Conservation (phyloP, 2,797 vertebrate genomes). For the Erethizon dorsatum region DNA sequence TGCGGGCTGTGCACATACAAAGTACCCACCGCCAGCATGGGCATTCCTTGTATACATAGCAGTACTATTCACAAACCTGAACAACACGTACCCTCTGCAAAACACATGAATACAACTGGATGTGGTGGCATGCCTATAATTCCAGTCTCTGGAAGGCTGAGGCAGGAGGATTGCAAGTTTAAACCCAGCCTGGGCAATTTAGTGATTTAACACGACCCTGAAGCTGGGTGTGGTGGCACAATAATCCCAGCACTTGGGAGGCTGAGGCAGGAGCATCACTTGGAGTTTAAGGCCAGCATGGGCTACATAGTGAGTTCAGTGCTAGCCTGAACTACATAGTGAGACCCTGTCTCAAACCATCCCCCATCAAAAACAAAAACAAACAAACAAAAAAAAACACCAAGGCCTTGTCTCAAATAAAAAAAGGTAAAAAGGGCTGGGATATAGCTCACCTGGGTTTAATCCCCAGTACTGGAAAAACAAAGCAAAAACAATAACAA, state of each 20-base stretch:
- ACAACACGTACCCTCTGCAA: neutral
- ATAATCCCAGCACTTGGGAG: neutral
- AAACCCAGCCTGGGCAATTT: neutral
- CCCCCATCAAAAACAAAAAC: neutral
- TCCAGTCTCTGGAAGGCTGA: neutral
- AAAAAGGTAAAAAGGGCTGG: neutral
- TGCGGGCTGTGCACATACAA: fast-evolving
- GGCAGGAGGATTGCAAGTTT: neutral
- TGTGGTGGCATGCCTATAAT: neutral
- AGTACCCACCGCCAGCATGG: neutral
- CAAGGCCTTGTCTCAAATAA: neutral
- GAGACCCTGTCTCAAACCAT: neutral
- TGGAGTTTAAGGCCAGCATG: neutral
- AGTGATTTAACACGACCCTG: neutral
- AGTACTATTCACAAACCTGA: neutral
- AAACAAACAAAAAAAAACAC: too few relatives aligned
- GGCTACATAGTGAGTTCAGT: neutral
- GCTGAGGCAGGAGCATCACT: neutral
- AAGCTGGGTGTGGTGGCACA: neutral
- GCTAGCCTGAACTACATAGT: neutral
- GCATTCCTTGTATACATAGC: neutral
- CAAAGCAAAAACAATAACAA: neutral
- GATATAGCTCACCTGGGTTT: neutral
- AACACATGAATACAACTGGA: neutral
- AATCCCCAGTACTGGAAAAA: neutral